A percentile compares a stretch with the other conserved stretches of the same genome.
Evolutionary conservation across 1,140 invertebrate genomes (phyloP).

Genomic region (Wasmannia auropunctata): DNA sequence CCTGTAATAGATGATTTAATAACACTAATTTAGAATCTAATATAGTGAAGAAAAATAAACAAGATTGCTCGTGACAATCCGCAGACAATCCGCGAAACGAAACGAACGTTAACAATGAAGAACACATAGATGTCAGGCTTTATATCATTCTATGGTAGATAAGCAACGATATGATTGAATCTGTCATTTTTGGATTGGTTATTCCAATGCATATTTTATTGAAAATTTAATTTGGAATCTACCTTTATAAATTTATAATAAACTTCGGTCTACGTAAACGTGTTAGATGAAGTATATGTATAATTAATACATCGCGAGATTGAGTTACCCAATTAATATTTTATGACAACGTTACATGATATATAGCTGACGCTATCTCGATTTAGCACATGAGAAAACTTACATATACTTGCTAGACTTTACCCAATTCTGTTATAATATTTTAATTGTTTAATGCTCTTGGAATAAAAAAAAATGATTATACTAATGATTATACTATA

Average conservation of each 20-base stretch:
- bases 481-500: too few species aligned
- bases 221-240: not conserved
- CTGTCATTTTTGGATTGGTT: not conserved
- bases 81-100: not conserved
- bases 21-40: slow-evolving; percentile 22
- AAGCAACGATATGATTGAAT: not conserved
- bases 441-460: too few species aligned
- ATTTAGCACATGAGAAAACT: not conserved
- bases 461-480: too few species aligned
- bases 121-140: not conserved
- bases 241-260: slow-evolving; percentile 12
- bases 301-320: slow-evolving; percentile 31
- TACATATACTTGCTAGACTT: too few species aligned
- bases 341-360: not conserved
- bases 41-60: not conserved
- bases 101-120: not conserved
- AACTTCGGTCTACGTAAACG: not conserved
- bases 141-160: not conserved
- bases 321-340: slow-evolving; percentile 38
- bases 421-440: too few species aligned
- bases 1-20: not conserved
- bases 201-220: not conserved
- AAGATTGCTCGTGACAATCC: not conserved
- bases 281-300: not conserved
- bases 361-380: not conserved